Percentiles rank a stretch among this genome's conserved stretches.
These are phyloP conservation scores for Halocaridina rubra DNA, from an alignment of 2,888 invertebrate genomes.

Conservation along the genomic window DNA sequence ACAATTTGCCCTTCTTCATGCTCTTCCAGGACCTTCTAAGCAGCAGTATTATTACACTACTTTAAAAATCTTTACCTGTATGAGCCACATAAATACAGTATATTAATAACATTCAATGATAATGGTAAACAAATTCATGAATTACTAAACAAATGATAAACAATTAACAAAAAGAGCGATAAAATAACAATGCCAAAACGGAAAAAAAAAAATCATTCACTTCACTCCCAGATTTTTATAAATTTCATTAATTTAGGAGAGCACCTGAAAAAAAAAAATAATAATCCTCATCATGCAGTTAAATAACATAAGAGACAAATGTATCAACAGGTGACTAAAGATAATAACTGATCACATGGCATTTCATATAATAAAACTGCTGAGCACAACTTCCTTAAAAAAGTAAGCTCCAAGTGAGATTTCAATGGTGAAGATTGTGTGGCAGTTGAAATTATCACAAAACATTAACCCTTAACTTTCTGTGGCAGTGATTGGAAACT, in stretches of 20 bases:
- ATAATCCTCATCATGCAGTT: no score
- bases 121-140: not conserved
- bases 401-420: conserved; percentile 49
- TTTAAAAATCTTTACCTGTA: conserved; percentile 44
- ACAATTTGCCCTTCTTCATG: conserved; percentile 15
- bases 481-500: conserved; percentile 55
- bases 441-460: conserved; percentile 58
- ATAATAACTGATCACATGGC: no score
- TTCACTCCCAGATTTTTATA: no score
- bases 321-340: no score
- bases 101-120: not conserved
- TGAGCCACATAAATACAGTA: conserved; percentile 16
- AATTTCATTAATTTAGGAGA: no score
- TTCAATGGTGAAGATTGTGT: conserved; percentile 48
- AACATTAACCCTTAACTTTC: conserved; percentile 44
- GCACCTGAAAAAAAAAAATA: no score
- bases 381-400: conserved; percentile 32
- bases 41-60: conserved; percentile 25
- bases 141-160: not conserved
- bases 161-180: no score
- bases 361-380: no score
- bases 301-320: no score
- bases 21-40: conserved; percentile 26
- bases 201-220: no score
- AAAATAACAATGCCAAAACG: no score